phyloP scores from a whole-genome alignment of 1,140 invertebrate species.

The Piezodorus guildinii region DNA sequence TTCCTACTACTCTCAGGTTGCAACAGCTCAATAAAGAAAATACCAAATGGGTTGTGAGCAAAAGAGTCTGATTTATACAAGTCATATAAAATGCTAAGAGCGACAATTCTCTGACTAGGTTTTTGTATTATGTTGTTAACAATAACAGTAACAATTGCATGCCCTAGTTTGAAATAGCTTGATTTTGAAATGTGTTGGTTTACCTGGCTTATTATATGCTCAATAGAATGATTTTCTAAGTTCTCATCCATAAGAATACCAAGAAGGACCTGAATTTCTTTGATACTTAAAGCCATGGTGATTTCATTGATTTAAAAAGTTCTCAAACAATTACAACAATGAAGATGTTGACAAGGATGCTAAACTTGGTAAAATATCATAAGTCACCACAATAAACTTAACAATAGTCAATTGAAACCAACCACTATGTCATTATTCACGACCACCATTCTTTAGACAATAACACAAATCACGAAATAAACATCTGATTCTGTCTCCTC shows the following conservation, averaged over 20 bases:
- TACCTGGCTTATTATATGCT: conserved; percentile 50
- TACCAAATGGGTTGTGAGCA: conserved; percentile 56
- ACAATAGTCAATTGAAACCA: too few species aligned
- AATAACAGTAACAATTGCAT: conserved; percentile 50
- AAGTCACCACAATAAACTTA: too few species aligned
- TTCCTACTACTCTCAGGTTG: conserved; percentile 39
- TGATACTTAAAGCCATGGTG: neutral
- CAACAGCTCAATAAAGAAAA: conserved; percentile 49
- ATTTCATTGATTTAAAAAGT: too few species aligned
- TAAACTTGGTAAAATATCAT: too few species aligned
- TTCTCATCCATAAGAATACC: conserved; percentile 53
- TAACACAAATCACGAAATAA: too few species aligned
- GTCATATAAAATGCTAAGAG: conserved; percentile 58
- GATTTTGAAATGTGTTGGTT: conserved; percentile 41
- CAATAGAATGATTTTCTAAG: conserved; percentile 48
- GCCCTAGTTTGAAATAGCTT: conserved; percentile 39
- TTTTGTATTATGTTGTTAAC: conserved; percentile 58
- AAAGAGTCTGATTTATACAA: conserved; percentile 58
- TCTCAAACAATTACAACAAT: too few species aligned
- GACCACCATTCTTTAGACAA: too few species aligned
- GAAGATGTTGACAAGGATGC: too few species aligned
- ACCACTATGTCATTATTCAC: too few species aligned
- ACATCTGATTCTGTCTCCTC: too few species aligned
- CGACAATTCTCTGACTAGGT: conserved; percentile 51
- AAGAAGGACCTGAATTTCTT: conserved; percentile 19